Percentiles rank a stretch among this genome's conserved stretches.
Evolutionary conservation across 2,797 vertebrate genomes (phyloP).

Genomic region (Myiothlypis coronata): DNA sequence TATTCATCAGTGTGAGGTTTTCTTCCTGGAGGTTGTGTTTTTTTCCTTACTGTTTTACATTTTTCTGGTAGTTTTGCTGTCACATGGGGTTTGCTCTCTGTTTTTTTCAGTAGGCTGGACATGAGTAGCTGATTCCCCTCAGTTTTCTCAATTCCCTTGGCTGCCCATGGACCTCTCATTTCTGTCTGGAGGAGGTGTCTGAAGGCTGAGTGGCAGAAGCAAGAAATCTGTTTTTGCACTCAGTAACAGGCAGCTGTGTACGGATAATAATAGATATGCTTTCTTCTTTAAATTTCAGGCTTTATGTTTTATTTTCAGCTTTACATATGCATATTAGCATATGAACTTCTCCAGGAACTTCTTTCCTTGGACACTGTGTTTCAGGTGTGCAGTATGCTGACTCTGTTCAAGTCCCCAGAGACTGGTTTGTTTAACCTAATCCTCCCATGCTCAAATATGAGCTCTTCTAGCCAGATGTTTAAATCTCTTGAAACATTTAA

Average conservation of each 20-base stretch:
- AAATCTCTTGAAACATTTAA: slow-evolving; percentile 40
- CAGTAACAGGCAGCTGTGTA: neutral
- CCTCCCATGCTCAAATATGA: neutral
- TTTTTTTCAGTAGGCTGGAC: neutral
- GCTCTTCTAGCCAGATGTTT: slow-evolving; percentile 35
- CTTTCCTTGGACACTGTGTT: neutral
- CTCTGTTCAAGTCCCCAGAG: neutral
- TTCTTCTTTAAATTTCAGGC: neutral
- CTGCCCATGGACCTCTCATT: neutral
- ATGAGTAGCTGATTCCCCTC: neutral
- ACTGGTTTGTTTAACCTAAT: slow-evolving; percentile 21
- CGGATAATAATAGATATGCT: neutral
- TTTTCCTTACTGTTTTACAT: neutral
- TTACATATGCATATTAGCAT: neutral
- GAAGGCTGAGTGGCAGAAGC: neutral
- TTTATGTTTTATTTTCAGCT: slow-evolving; percentile 17
- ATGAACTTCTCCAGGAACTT: slow-evolving; percentile 29
- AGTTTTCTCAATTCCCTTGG: neutral
- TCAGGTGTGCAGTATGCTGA: slow-evolving; percentile 21
- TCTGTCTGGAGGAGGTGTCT: neutral
- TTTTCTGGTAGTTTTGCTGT: neutral
- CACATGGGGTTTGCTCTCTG: neutral
- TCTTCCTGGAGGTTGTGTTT: neutral
- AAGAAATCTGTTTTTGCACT: neutral
- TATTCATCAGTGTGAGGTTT: neutral